Percentiles rank a stretch among this genome's conserved stretches.
phyloP scores from a whole-genome alignment of 1,140 invertebrate species.

The Diorhabda elongata region DNA sequence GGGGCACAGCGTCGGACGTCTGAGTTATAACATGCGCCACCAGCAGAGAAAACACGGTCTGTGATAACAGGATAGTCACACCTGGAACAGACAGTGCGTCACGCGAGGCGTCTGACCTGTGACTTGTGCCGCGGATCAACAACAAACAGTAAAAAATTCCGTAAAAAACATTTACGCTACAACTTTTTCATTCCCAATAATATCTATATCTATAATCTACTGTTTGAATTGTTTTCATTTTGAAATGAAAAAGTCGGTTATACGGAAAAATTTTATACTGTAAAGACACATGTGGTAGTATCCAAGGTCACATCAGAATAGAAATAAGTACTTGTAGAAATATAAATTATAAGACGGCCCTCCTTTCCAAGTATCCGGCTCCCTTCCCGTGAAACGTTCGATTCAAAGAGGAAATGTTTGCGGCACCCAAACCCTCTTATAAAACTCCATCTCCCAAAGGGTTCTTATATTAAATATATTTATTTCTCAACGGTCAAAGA shows the following conservation, averaged over 20 bases:
- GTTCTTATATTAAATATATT: no score
- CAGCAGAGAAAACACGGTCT: conserved; percentile 98
- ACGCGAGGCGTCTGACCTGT: conserved; percentile 44
- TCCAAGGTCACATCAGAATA: no score
- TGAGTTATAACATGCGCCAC: conserved; percentile 95
- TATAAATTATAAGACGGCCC: conserved; percentile 30
- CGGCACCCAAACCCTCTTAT: conserved; percentile 23
- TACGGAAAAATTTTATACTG: no score
- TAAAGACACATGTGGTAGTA: no score
- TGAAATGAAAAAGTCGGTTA: no score
- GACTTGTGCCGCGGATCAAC: conserved; percentile 37
- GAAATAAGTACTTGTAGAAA: no score
- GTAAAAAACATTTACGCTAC: not conserved
- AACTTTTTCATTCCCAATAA: no score
- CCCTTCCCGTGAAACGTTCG: conserved; percentile 32
- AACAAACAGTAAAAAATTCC: not conserved
- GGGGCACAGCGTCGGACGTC: conserved; percentile 94
- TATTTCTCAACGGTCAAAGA: no score
- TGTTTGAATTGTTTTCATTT: no score
- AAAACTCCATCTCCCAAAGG: no score
- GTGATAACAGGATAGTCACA: conserved; percentile 98
- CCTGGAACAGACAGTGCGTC: conserved; percentile 71
- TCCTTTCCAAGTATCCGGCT: conserved; percentile 50
- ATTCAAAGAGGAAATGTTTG: conserved; percentile 48
- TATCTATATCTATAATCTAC: no score